phyloP scores from a whole-genome alignment of 2,113 vertebrate species.

The Ailurus styani region DNA sequence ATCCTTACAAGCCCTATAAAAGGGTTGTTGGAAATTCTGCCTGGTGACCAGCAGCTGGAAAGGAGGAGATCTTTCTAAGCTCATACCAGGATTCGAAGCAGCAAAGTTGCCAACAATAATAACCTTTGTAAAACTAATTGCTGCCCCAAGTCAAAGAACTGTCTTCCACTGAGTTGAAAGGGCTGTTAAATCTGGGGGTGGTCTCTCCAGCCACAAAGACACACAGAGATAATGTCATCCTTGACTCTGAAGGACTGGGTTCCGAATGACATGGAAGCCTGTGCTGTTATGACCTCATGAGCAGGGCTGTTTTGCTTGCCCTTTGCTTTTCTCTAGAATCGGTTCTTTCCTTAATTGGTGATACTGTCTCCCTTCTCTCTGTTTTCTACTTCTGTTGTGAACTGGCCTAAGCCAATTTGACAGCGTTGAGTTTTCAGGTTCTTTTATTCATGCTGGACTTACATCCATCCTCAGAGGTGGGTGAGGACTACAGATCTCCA shows the following conservation, averaged over 20 bases:
- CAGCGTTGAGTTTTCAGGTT: neutral
- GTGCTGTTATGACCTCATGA: neutral
- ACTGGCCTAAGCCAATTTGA: neutral
- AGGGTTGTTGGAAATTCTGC: neutral
- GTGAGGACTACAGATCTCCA: neutral
- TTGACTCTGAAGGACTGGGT: neutral
- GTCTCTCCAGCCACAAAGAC: slow-evolving; percentile 22
- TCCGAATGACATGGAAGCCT: neutral
- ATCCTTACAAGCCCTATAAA: slow-evolving; percentile 21
- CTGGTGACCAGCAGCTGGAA: neutral
- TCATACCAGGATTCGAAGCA: neutral
- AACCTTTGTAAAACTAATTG: slow-evolving; percentile 52
- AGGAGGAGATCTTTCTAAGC: neutral
- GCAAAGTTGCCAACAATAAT: slow-evolving; percentile 35
- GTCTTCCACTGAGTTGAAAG: slow-evolving; percentile 18
- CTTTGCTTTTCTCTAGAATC: neutral
- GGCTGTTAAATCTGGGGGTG: neutral
- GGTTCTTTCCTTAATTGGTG: neutral
- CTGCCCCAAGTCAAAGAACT: slow-evolving; percentile 31
- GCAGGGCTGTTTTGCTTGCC: neutral
- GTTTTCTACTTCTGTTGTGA: neutral
- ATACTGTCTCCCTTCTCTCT: neutral
- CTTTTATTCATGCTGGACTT: neutral
- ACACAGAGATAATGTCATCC: neutral
- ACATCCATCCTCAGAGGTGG: neutral